phyloP scores from a whole-genome alignment of 2,113 vertebrate genomes.

The Bagarius yarrelli region DNA sequence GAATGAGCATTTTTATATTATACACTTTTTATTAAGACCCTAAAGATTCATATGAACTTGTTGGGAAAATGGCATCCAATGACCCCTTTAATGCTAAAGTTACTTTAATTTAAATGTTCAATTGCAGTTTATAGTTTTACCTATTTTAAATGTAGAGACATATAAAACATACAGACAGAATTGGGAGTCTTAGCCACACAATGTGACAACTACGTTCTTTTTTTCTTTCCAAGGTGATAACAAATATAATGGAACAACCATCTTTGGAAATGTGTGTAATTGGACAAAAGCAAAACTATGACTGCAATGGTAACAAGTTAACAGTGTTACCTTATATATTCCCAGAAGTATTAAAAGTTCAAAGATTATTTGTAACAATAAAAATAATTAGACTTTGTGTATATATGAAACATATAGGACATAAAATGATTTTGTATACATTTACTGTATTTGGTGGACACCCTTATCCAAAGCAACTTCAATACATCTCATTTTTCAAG shows the following conservation, averaged over 20 bases:
- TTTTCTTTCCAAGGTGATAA: not conserved
- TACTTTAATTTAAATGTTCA: not conserved
- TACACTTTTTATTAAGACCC: no score
- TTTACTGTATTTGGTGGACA: no score
- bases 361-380: not conserved
- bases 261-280: not conserved
- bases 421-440: not conserved
- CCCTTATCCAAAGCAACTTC: no score
- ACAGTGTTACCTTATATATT: not conserved
- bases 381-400: not conserved
- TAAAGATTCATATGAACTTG: no score
- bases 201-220: slow-evolving; percentile 7
- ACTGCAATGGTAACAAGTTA: not conserved
- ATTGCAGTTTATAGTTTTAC: not conserved
- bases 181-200: not conserved
- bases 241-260: not conserved
- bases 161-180: not conserved
- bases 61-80: no score
- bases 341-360: not conserved
- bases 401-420: not conserved
- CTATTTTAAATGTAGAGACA: not conserved
- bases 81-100: not conserved
- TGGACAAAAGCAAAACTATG: not conserved
- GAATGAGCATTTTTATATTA: no score
- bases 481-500: no score